Conservation (phyloP, 2,888 invertebrate species). For the Calliphora vomitoria region DNA sequence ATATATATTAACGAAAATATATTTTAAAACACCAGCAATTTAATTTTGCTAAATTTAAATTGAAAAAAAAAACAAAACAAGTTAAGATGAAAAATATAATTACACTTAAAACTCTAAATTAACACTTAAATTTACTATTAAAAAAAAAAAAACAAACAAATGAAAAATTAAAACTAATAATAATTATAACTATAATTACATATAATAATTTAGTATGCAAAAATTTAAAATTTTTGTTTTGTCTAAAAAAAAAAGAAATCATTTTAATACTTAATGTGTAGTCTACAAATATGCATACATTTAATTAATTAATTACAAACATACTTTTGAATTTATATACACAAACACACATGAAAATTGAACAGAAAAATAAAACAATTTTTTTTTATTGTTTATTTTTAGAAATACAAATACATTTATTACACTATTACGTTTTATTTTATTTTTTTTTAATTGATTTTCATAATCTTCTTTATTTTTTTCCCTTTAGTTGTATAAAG, state of each 20-base stretch:
- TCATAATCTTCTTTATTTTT: constrained; percentile 55
- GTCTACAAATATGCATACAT: constrained; percentile 52
- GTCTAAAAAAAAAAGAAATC: constrained; percentile 54
- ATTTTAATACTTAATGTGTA: constrained; percentile 64
- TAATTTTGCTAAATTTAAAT: constrained; percentile 64
- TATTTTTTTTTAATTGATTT: constrained; percentile 54
- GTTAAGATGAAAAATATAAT: constrained; percentile 5
- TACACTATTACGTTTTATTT: constrained; percentile 43
- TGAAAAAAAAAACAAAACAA: constrained; percentile 17
- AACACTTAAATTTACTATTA: constrained; percentile 56
- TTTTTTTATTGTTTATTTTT: constrained; percentile 49
- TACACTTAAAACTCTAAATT: constrained; percentile 33
- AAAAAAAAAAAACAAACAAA: neutral
- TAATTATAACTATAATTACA: constrained; percentile 46
- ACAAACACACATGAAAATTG: constrained; percentile 35
- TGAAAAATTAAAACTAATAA: constrained; percentile 44
- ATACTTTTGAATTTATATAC: constrained; percentile 65
- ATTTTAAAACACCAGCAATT: constrained; percentile 57
- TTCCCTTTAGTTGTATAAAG: constrained; percentile 73
- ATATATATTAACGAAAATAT: constrained; percentile 35
- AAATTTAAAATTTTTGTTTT: constrained; percentile 73
- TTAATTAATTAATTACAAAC: constrained; percentile 52
- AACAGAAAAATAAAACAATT: constrained; percentile 26
- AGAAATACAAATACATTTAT: constrained; percentile 25
- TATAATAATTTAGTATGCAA: constrained; percentile 68